Evolutionary conservation across 2,113 vertebrate species (phyloP).

Genomic region (Phylloscopus whistleri): DNA sequence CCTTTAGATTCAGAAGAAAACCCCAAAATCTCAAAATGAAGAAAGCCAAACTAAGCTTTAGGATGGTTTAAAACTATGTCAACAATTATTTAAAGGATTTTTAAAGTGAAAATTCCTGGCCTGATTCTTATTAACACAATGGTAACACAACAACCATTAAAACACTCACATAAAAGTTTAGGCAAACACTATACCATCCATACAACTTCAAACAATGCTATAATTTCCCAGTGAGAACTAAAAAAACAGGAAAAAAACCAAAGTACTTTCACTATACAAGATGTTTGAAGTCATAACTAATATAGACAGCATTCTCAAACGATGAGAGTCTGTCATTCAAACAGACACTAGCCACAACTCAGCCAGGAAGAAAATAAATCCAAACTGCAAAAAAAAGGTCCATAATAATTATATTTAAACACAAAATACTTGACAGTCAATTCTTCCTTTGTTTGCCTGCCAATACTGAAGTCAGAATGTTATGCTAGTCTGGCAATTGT

Average conservation of each 20-base stretch:
- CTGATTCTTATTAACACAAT: not conserved
- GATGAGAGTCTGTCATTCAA: not conserved
- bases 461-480: not conserved
- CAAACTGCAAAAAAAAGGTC: not conserved
- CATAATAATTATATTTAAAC: not conserved
- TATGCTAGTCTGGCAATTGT: not conserved
- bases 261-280: not conserved
- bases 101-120: not conserved
- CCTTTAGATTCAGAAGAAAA: not conserved
- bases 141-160: not conserved
- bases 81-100: not conserved
- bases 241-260: not conserved
- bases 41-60: not conserved
- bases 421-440: not conserved
- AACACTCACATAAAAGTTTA: not conserved
- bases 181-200: not conserved
- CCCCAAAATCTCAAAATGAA: fast-evolving
- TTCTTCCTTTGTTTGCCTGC: not conserved
- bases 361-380: not conserved
- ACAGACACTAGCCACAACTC: not conserved
- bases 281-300: not conserved
- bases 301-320: not conserved
- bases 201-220: not conserved
- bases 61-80: not conserved
- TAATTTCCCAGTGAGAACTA: not conserved